Evolutionary conservation across 2,797 vertebrate genomes (phyloP).

Genomic region (Lates japonicus): DNA sequence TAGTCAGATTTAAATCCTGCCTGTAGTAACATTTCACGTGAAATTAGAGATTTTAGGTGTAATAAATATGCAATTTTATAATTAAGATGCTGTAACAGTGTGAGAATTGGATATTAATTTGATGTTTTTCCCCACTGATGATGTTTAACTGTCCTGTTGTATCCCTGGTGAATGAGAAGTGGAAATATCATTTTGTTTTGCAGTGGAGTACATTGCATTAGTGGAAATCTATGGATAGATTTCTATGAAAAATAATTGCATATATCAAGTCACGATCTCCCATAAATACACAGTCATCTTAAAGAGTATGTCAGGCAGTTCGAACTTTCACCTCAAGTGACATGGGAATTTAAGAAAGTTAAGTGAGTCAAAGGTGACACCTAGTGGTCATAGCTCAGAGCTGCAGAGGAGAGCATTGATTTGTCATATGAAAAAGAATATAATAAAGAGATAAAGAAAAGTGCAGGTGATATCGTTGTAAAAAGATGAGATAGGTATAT

Average conservation of each 20-base stretch:
- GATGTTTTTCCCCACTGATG: not conserved
- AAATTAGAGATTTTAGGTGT: not conserved
- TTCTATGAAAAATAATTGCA: not conserved
- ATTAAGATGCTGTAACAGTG: not conserved
- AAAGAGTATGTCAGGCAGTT: not conserved
- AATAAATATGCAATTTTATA: not conserved
- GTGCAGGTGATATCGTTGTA: not conserved
- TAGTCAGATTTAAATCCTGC: not conserved
- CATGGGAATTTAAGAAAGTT: constrained; percentile 22
- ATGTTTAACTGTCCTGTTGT: not conserved
- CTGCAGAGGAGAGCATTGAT: constrained; percentile 5
- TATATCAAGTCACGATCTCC: not conserved
- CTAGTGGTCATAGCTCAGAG: constrained; percentile 63
- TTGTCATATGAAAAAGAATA: not conserved
- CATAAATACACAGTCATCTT: constrained; percentile 1
- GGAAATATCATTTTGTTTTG: not conserved
- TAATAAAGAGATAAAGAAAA: not conserved
- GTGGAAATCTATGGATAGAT: not conserved
- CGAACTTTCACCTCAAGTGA: constrained; percentile 31
- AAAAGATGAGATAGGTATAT: not conserved
- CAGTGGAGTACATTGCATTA: not conserved
- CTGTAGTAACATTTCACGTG: not conserved
- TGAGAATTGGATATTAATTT: not conserved
- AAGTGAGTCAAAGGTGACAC: constrained; percentile 55
- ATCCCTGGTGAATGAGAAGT: not conserved